A percentile compares a stretch with the other conserved stretches of the same genome.
These are phyloP conservation scores for Brachirus orientalis DNA, from an alignment of 2,113 vertebrate species.

Conservation along the genomic window DNA sequence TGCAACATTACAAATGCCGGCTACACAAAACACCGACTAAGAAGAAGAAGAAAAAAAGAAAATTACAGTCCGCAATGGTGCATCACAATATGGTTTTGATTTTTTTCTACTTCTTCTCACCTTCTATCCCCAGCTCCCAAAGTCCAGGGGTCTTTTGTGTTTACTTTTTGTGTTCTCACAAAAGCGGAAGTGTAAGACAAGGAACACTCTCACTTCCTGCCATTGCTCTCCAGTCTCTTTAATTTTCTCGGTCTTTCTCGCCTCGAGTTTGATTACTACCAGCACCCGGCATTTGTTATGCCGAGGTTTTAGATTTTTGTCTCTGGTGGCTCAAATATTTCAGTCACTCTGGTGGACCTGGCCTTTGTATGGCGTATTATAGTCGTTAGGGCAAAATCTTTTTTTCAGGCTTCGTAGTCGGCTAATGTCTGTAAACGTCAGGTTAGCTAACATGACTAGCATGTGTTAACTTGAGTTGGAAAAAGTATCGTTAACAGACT, in stretches of 20 bases:
- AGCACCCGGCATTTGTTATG: not conserved
- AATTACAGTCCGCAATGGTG: too few species aligned
- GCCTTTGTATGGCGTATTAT: not conserved
- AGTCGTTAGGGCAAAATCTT: not conserved
- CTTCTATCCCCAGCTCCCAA: too few species aligned
- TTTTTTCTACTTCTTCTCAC: too few species aligned
- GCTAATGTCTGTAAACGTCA: constrained; percentile 17
- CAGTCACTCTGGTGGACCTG: constrained; percentile 11
- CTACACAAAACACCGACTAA: too few species aligned
- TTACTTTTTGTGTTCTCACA: not conserved
- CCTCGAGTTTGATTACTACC: not conserved
- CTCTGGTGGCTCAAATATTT: not conserved
- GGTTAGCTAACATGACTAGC: constrained; percentile 57
- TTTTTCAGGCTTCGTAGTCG: constrained; percentile 13
- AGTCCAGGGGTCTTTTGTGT: too few species aligned
- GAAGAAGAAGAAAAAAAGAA: too few species aligned
- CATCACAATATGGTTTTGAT: too few species aligned
- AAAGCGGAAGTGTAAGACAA: constrained; percentile 37
- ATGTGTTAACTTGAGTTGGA: constrained; percentile 5
- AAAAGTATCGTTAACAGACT: constrained; percentile 2
- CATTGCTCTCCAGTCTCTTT: constrained; percentile 19
- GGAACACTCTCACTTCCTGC: constrained; percentile 32
- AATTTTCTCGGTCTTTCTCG: constrained; percentile 17
- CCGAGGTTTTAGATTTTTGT: not conserved
- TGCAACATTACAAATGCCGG: too few species aligned